Conservation (phyloP, 2,797 vertebrate genomes). For the Hoplostethus mediterraneus region DNA sequence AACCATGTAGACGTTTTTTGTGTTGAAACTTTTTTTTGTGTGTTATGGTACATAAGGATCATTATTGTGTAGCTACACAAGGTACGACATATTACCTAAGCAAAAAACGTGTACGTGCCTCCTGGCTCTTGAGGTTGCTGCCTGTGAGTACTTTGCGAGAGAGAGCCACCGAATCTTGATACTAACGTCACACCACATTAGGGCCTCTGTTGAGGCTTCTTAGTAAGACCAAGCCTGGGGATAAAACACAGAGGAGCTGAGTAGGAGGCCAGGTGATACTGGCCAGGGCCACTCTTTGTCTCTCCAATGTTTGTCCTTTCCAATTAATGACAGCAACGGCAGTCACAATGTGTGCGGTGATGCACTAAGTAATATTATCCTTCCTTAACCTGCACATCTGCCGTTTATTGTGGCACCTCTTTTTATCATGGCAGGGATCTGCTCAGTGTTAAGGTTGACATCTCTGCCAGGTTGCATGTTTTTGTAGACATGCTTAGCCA, state of each 20-base stretch:
- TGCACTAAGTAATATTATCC: slow-evolving; percentile 62
- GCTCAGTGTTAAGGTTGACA: slow-evolving; percentile 52
- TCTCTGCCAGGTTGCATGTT: slow-evolving; percentile 46
- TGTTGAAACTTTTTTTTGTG: neutral
- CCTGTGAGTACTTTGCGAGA: slow-evolving; percentile 26
- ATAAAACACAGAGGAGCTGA: slow-evolving; percentile 43
- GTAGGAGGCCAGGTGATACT: slow-evolving; percentile 63
- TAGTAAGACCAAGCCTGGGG: slow-evolving; percentile 29
- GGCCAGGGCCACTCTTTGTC: slow-evolving; percentile 57
- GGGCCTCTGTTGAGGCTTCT: slow-evolving; percentile 36
- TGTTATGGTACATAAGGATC: slow-evolving; percentile 3
- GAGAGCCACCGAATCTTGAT: slow-evolving; percentile 16
- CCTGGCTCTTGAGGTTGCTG: slow-evolving; percentile 26
- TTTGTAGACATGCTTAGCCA: slow-evolving; percentile 54
- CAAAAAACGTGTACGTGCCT: slow-evolving; percentile 18
- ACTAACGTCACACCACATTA: slow-evolving; percentile 47
- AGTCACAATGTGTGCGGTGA: slow-evolving; percentile 49
- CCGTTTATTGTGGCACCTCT: slow-evolving; percentile 51
- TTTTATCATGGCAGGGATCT: slow-evolving; percentile 52
- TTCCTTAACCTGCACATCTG: slow-evolving; percentile 50
- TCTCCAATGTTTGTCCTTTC: slow-evolving; percentile 61
- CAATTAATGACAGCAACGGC: slow-evolving; percentile 54
- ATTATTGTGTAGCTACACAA: slow-evolving; percentile 6
- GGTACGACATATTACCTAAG: slow-evolving; percentile 35
- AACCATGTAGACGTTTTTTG: too few relatives aligned